Percentiles rank a stretch among this genome's conserved stretches.
Evolutionary conservation across 1,140 invertebrate species (phyloP).

Genomic region (Caenorhabditis inopinata): DNA sequence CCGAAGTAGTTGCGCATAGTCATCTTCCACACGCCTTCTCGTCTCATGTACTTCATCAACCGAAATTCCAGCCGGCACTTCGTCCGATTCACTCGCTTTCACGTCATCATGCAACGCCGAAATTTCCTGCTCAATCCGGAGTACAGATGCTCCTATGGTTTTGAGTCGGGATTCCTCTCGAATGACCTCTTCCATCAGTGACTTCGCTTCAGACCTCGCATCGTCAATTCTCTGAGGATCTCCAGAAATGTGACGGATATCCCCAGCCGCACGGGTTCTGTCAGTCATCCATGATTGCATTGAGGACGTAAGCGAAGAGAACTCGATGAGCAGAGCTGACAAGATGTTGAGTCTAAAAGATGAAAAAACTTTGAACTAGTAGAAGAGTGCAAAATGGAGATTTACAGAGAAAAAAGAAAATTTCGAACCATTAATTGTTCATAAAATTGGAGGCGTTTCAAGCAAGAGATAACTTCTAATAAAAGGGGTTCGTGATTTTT

Average conservation of each 20-base stretch:
- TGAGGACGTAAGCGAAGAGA: conserved; percentile 39
- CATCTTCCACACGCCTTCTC: background rate
- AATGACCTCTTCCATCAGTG: conserved; percentile 36
- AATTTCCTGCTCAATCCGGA: conserved; percentile 41
- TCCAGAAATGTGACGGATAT: conserved; percentile 33
- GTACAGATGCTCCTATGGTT: conserved; percentile 18
- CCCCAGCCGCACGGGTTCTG: conserved; percentile 30
- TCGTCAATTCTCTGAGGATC: conserved; percentile 16
- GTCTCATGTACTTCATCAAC: conserved; percentile 8
- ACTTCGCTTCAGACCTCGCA: conserved; percentile 10
- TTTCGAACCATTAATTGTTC: no score
- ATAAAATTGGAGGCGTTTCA: no score
- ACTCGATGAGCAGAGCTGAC: conserved; percentile 42
- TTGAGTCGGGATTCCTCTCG: conserved; percentile 32
- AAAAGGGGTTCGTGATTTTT: no score
- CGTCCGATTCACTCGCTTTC: conserved; percentile 2
- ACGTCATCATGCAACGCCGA: conserved; percentile 35
- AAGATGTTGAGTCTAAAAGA: conserved; percentile 46
- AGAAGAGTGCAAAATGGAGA: no score
- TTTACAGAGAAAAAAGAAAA: no score
- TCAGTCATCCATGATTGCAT: conserved; percentile 52
- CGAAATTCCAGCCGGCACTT: background rate
- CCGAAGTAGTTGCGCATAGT: background rate
- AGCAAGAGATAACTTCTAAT: no score
- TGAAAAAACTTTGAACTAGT: background rate